Conservation (phyloP, 2,797 vertebrate species). For the Danio jaintianensis region DNA sequence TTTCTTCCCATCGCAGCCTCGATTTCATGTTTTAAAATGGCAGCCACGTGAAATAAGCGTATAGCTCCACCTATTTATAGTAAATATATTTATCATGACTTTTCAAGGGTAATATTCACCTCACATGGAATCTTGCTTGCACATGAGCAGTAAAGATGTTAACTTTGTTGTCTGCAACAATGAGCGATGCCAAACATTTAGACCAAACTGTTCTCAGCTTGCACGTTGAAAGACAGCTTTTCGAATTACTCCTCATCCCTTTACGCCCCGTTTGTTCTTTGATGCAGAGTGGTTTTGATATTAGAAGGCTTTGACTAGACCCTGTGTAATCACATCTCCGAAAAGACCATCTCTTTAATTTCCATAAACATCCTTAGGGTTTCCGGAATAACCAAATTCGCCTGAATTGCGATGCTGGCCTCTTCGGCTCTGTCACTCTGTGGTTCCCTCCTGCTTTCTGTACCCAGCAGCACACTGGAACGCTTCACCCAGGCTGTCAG, state of each 20-base stretch:
- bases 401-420: constrained; percentile 65
- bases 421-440: constrained; percentile 54
- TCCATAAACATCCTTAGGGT: constrained; percentile 49
- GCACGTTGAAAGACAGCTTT: constrained; percentile 10
- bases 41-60: too few species aligned
- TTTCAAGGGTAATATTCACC: constrained; percentile 53
- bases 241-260: background rate
- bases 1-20: too few species aligned
- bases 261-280: constrained; percentile 38
- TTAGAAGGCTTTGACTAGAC: constrained; percentile 36
- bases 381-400: constrained; percentile 52
- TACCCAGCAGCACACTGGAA: constrained; percentile 66
- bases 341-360: constrained; percentile 21
- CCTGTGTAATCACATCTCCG: constrained; percentile 8
- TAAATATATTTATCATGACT: constrained; percentile 39
- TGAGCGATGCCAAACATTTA: constrained; percentile 15
- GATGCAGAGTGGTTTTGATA: constrained; percentile 8
- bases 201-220: constrained; percentile 10
- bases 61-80: constrained; percentile 39
- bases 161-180: constrained; percentile 10
- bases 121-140: constrained; percentile 15
- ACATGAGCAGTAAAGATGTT: constrained; percentile 1
- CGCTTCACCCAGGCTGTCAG: constrained; percentile 61
- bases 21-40: too few species aligned
- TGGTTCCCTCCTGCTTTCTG: constrained; percentile 55